Base-by-base conservation (phyloP, 1,140 invertebrate species). In the Cherax quadricarinatus region DNA sequence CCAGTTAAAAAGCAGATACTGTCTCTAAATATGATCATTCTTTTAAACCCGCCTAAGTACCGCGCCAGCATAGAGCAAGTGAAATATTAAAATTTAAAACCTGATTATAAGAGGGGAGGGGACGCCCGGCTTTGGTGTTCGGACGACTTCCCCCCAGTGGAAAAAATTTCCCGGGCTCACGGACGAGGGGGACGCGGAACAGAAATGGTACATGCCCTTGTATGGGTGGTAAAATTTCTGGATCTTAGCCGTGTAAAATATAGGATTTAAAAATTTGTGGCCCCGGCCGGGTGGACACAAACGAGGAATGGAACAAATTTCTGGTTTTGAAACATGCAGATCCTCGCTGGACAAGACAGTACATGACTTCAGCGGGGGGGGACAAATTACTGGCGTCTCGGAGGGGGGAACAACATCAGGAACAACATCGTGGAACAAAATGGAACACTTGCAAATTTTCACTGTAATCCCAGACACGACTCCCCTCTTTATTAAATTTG, bases 11-110 rank as follows among this genome's bases (percentile, higher is more conserved):
- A 89, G 88, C 88, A 70, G 79, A 89, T 89, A 89, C 24, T 89
- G 88, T 89, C 88, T 60, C 88, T 89, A 89, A 89, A 89, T 83
- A 89, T 89, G 88, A 89, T 89, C 88, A 79, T 83, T 89, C 88
- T 82, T 60, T 82, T 89, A 89, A 83, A n/a, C n/a, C 79, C 88
- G 18, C 6, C 88, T 89, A 89, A 89, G 88, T 82, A 89, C 80
- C 80, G 57, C 16, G 24, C 80, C 88, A 48, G 79, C 88, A 49
- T 82, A 70, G 73, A 60, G n/a, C 88, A 83, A 89, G 88, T 89
- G 88, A 89, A 89, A 89, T 89, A 89, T 89, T 89, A 89, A 89
- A 89, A 89, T 83, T 66, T 82, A 82, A 82, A 88, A 89, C 79
- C 88, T 82, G 88, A 89, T 89, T 89, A 89, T 89, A 89, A 66